These are phyloP conservation scores for Muraenolepis orangiensis DNA, from an alignment of 2,797 vertebrate species.

Conservation along the genomic window DNA sequence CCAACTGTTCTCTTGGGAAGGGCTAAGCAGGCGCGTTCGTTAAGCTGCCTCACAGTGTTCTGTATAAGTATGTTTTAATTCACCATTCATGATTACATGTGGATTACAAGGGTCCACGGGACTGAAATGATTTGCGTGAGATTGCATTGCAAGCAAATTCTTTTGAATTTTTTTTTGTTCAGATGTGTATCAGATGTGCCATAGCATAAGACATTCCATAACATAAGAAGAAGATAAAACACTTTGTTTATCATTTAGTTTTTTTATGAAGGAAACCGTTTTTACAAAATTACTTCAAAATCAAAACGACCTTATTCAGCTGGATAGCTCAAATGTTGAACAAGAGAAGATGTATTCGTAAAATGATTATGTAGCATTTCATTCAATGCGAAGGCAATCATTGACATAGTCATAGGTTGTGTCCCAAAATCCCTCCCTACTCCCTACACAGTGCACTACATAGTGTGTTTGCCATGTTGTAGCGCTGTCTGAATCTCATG, in stretches of 20 bases:
- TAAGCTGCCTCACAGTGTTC: slow-evolving; percentile 13
- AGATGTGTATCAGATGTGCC: not conserved
- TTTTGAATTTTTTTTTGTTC: no score
- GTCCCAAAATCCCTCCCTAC: no score
- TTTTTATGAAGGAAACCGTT: slow-evolving; percentile 47
- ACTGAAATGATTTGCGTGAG: not conserved
- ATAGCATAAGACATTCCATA: not conserved
- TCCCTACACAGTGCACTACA: no score
- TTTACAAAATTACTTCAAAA: slow-evolving; percentile 35
- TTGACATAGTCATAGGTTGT: slow-evolving; percentile 20
- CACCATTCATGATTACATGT: not conserved
- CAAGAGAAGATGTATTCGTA: slow-evolving; percentile 18
- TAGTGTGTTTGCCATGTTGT: no score
- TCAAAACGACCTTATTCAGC: slow-evolving; percentile 23
- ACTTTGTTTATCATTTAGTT: slow-evolving; percentile 24
- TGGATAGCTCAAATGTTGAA: slow-evolving; percentile 22
- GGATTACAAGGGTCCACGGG: not conserved
- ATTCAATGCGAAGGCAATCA: slow-evolving; percentile 9
- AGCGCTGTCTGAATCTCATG: no score
- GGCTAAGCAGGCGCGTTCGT: slow-evolving; percentile 26
- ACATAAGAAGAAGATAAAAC: slow-evolving; percentile 12
- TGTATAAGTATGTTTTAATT: slow-evolving; percentile 1
- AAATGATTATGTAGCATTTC: slow-evolving; percentile 4
- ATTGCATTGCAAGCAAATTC: not conserved
- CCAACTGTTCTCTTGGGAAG: slow-evolving; percentile 15